Percentiles rank a stretch among this genome's conserved stretches.
These are phyloP conservation scores for Pristis pectinata DNA, from an alignment of 2,797 vertebrate genomes.

Conservation along the genomic window DNA sequence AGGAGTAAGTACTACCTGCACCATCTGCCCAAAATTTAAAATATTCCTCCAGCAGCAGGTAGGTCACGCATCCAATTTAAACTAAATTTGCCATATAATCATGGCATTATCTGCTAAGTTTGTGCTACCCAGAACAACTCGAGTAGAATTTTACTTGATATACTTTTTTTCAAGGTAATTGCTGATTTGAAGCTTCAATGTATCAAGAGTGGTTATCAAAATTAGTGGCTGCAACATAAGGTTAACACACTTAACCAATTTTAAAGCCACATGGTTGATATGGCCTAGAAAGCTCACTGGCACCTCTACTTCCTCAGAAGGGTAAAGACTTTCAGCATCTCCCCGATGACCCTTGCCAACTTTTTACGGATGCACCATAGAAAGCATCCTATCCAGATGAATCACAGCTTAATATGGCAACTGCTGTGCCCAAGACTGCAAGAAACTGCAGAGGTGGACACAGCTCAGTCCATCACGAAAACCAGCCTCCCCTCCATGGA, in stretches of 20 bases:
- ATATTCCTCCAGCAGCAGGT: background rate
- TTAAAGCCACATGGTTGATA: background rate
- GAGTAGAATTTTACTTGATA: background rate
- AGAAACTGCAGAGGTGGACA: no score
- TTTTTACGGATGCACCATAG: no score
- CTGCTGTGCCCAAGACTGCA: no score
- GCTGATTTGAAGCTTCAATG: background rate
- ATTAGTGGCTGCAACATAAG: background rate
- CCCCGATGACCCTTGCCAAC: no score
- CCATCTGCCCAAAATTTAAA: background rate
- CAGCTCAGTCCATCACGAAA: no score
- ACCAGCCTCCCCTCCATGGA: no score
- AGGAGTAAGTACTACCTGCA: background rate
- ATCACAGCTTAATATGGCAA: no score
- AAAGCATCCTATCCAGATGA: no score
- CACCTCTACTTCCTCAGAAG: no score
- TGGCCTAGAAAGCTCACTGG: no score
- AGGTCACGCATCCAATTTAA: background rate
- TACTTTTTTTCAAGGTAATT: background rate
- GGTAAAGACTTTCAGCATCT: no score
- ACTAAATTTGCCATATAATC: no score
- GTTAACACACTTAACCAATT: background rate
- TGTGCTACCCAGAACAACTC: background rate
- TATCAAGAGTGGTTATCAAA: background rate
- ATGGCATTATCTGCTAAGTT: background rate